Percentiles rank a stretch among this genome's conserved stretches.
Evolutionary conservation across 1,140 invertebrate species (phyloP).

Genomic region (Helicoverpa armigera): DNA sequence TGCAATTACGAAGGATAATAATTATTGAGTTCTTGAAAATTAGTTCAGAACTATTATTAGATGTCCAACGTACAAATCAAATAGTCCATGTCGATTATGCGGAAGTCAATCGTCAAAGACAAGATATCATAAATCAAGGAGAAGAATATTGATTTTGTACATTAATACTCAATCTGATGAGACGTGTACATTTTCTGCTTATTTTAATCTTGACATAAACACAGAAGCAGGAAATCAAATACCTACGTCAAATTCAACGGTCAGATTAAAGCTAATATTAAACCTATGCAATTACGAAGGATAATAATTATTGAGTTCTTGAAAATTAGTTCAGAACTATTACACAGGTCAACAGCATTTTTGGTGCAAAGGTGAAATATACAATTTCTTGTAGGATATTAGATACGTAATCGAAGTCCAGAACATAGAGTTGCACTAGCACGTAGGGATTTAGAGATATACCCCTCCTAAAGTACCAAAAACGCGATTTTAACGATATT

Average conservation of each 20-base stretch:
- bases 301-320: background rate
- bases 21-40: background rate
- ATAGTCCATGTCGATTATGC: constrained; percentile 6
- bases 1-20: background rate
- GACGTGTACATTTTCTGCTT: background rate
- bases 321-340: background rate
- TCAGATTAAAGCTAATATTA: background rate
- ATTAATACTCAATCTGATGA: constrained; percentile 9
- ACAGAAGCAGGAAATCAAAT: background rate
- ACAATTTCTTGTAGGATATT: no score
- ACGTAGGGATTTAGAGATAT: no score
- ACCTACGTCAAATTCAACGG: background rate
- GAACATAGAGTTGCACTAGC: no score
- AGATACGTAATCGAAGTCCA: no score
- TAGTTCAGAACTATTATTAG: background rate
- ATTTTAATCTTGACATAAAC: background rate
- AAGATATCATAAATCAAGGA: constrained; percentile 30
- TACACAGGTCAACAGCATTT: no score
- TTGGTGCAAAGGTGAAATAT: no score
- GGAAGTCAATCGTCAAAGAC: constrained; percentile 13
- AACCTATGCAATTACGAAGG: background rate
- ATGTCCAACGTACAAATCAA: constrained; percentile 7
- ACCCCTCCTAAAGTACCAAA: no score
- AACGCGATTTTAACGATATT: no score
- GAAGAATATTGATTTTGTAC: constrained; percentile 24